These are phyloP conservation scores for Amphipyra tragopoginis DNA, from an alignment of 2,888 invertebrate species.

Conservation along the genomic window DNA sequence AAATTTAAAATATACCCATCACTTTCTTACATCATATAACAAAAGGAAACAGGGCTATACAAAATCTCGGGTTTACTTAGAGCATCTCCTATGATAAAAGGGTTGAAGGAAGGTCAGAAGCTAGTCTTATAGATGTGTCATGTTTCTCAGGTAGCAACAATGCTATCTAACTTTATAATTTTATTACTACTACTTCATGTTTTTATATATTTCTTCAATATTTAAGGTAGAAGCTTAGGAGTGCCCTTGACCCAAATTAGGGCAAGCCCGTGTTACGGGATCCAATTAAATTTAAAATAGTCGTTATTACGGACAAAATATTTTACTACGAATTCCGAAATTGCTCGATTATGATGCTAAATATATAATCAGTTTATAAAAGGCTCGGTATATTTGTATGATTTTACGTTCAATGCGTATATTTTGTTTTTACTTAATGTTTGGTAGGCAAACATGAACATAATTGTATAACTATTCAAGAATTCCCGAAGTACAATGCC, in stretches of 20 bases:
- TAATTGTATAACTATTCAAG: not conserved
- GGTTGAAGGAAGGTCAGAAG: too few species aligned
- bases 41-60: too few species aligned
- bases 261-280: conserved; percentile 9
- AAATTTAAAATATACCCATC: too few species aligned
- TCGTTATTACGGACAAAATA: not conserved
- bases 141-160: too few species aligned
- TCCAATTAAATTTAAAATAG: conserved; percentile 34
- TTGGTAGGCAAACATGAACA: conserved; percentile 6
- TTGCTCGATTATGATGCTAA: not conserved
- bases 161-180: not conserved
- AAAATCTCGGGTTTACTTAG: too few species aligned
- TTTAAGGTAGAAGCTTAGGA: conserved; percentile 19
- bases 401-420: not conserved
- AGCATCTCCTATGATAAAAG: too few species aligned
- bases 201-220: conserved; percentile 15
- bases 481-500: not conserved
- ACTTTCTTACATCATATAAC: too few species aligned
- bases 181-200: not conserved
- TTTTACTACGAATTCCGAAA: conserved; percentile 11
- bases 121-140: too few species aligned
- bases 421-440: not conserved
- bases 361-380: not conserved
- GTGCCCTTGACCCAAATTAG: conserved; percentile 30
- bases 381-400: not conserved